Conservation (phyloP, 2,797 vertebrate genomes). For the Centroberyx gerrardi region DNA sequence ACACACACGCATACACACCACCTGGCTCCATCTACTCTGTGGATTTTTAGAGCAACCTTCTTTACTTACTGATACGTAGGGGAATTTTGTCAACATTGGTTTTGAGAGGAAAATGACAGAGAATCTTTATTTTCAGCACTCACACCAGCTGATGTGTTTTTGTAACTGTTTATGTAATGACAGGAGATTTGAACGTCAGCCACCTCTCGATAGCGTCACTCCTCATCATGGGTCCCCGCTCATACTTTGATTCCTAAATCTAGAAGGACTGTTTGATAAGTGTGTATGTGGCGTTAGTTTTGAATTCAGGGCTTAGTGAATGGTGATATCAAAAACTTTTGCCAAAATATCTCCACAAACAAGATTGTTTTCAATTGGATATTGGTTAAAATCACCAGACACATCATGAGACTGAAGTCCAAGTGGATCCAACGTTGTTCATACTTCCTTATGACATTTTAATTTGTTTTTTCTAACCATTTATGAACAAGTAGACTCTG, state of each 20-base stretch:
- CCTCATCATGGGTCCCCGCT: not conserved
- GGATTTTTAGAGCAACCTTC: too few species aligned
- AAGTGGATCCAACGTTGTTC: not conserved
- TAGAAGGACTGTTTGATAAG: not conserved
- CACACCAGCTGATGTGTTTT: not conserved
- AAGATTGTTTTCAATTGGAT: not conserved
- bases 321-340: not conserved
- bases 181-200: not conserved
- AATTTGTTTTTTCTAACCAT: not conserved
- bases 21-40: too few species aligned
- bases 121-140: not conserved
- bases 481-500: too few species aligned
- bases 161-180: not conserved
- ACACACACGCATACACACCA: too few species aligned
- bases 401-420: not conserved
- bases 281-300: not conserved
- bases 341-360: not conserved
- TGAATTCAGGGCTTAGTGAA: not conserved
- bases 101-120: too few species aligned
- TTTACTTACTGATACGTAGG: too few species aligned
- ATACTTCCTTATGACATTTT: not conserved
- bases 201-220: not conserved
- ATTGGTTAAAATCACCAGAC: not conserved
- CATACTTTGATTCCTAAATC: too few species aligned
- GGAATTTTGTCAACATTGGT: too few species aligned